Evolutionary conservation across 2,797 vertebrate species (phyloP).

Genomic region (Micrastur ruficollis): DNA sequence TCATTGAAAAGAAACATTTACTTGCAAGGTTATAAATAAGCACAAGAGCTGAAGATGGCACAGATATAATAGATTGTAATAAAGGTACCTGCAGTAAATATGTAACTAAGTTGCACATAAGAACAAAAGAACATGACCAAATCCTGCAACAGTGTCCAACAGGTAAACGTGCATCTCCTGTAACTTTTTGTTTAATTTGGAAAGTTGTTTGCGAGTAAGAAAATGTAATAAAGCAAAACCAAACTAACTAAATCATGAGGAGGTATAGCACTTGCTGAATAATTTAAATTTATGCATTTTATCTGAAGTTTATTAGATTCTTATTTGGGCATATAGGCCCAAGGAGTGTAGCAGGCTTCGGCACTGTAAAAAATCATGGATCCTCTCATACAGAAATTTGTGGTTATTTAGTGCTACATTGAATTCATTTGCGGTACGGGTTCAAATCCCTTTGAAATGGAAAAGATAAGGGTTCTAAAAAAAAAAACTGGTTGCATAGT

Average conservation of each 20-base stretch:
- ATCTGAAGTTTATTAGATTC: not conserved
- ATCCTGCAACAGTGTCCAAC: not conserved
- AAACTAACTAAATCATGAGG: not conserved
- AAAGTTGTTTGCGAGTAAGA: not conserved
- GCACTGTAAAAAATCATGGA: not conserved
- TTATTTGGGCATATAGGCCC: not conserved
- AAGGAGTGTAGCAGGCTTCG: not conserved
- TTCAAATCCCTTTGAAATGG: not conserved
- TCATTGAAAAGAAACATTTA: not conserved
- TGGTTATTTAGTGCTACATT: not conserved
- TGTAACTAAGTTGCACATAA: not conserved
- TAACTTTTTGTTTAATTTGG: not conserved
- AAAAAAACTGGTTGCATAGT: not conserved
- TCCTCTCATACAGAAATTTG: not conserved
- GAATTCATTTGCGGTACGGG: not conserved
- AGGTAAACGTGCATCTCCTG: not conserved
- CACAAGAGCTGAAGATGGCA: not conserved
- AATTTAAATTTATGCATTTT: not conserved
- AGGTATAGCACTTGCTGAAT: not conserved
- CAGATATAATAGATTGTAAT: not conserved
- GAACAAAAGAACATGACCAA: not conserved
- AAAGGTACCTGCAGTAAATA: not conserved
- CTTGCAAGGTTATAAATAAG: not conserved
- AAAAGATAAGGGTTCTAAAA: not conserved
- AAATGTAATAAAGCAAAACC: not conserved